Conservation (phyloP, 2,113 vertebrate species). For the Callaeas wilsoni region DNA sequence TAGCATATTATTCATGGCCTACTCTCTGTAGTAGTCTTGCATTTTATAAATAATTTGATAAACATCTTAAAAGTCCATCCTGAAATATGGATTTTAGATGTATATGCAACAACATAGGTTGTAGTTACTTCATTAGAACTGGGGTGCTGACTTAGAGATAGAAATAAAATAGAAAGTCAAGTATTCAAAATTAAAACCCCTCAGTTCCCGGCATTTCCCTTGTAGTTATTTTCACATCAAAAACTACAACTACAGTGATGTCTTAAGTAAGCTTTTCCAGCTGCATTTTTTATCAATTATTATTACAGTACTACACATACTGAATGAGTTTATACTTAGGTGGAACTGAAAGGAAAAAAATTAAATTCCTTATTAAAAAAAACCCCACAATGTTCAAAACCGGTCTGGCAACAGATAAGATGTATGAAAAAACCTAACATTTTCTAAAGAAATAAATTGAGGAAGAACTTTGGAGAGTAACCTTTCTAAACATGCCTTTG, state of each 20-base stretch:
- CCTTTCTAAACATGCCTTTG: background rate
- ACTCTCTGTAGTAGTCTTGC: background rate
- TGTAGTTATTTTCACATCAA: background rate
- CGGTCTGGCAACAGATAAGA: background rate
- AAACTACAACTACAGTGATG: background rate
- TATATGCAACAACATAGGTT: background rate
- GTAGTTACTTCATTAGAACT: background rate
- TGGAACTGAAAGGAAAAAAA: background rate
- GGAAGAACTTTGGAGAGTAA: background rate
- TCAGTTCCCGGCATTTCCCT: background rate
- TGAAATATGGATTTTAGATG: background rate
- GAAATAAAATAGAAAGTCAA: background rate
- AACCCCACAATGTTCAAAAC: too few relatives aligned
- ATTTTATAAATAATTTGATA: background rate
- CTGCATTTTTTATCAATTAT: background rate
- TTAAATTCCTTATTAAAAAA: background rate
- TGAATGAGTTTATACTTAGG: background rate
- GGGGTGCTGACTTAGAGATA: background rate
- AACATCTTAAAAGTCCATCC: background rate
- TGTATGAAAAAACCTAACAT: rapidly evolving
- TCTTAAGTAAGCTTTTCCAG: background rate
- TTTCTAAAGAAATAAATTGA: background rate
- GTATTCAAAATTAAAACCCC: background rate
- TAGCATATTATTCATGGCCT: background rate
- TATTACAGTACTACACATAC: background rate